phyloP scores from a whole-genome alignment of 1,140 invertebrate genomes.

The Octopus sinensis region DNA sequence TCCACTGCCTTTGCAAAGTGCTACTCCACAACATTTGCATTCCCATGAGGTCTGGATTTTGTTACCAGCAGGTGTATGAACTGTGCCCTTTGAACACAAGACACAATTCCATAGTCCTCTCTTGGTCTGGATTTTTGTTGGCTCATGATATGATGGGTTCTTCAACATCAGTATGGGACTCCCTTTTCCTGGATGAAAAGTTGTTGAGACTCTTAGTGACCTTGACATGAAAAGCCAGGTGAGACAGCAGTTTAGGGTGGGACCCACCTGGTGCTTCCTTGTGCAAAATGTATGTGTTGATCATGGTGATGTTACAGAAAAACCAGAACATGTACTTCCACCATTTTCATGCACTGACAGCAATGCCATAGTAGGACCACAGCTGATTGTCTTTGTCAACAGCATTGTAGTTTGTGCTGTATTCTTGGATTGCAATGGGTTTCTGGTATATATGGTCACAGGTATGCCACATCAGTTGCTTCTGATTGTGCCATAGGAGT shows the following conservation, averaged over 20 bases:
- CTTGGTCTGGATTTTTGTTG: neutral
- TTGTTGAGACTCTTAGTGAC: conserved; percentile 7
- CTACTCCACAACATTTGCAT: neutral
- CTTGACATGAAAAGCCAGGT: neutral
- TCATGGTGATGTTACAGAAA: neutral
- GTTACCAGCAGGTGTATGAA: neutral
- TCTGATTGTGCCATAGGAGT: neutral
- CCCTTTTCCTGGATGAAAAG: neutral
- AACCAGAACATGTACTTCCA: conserved; percentile 8
- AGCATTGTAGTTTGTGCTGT: neutral
- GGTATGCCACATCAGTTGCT: neutral
- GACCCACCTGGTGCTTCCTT: neutral
- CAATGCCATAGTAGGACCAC: conserved; percentile 1
- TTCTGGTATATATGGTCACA: neutral
- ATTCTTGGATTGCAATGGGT: neutral
- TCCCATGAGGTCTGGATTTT: conserved; percentile 4
- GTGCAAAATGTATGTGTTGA: neutral
- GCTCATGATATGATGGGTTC: neutral
- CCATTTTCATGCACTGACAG: neutral
- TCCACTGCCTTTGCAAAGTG: neutral
- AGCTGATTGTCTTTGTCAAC: conserved; percentile 7
- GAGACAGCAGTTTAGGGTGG: neutral
- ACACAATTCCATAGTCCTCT: neutral
- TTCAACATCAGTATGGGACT: neutral
- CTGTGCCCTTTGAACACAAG: neutral